phyloP scores from a whole-genome alignment of 2,113 vertebrate genomes.

The Spermophilus dauricus region DNA sequence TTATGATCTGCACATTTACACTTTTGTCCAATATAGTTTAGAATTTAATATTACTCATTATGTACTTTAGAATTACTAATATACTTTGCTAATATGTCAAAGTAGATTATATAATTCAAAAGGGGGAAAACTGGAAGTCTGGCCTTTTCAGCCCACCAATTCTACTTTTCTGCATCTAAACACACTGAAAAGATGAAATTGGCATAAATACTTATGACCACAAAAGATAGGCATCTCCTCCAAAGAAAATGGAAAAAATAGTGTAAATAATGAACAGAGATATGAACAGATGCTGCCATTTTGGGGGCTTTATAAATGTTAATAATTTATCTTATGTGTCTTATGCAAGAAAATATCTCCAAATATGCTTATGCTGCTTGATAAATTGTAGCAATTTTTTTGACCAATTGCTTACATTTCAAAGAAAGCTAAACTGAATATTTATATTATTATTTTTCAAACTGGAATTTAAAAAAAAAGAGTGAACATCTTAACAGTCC shows the following conservation, averaged over 20 bases:
- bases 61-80: too few species aligned
- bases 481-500: not conserved
- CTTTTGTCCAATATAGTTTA: too few species aligned
- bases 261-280: not conserved
- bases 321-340: not conserved
- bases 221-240: too few species aligned
- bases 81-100: too few species aligned
- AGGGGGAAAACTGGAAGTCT: too few species aligned
- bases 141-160: too few species aligned
- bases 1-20: too few species aligned
- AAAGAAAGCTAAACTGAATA: not conserved
- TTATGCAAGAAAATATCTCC: not conserved
- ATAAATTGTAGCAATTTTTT: not conserved
- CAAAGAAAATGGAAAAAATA: not conserved
- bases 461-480: not conserved
- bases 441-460: conserved; percentile 16
- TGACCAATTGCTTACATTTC: not conserved
- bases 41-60: too few species aligned
- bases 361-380: not conserved
- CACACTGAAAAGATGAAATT: too few species aligned
- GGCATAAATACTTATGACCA: too few species aligned
- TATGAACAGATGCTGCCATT: not conserved
- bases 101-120: too few species aligned
- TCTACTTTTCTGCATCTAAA: too few species aligned
- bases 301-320: not conserved